Base-by-base conservation (phyloP, 2,888 invertebrate species). In the Cyrtodaria siliqua region DNA sequence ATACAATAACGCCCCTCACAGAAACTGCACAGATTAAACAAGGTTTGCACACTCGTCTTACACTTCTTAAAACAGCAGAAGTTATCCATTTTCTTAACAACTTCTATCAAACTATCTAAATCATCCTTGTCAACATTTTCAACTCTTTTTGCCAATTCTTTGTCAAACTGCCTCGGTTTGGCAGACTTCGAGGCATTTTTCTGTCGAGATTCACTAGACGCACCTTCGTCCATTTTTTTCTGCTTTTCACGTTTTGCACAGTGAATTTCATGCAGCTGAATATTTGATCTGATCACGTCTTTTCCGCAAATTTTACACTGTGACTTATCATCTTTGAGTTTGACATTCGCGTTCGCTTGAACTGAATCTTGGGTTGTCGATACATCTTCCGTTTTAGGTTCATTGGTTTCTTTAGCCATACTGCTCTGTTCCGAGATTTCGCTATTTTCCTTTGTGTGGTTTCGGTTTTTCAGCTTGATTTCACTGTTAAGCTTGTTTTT, bases 1-100 rank as follows among this genome's bases (percentile, higher is more conserved):
- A 95, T 94, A 86, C 96, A 96, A 90, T 94, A 96, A 42, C 95
- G 91, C 2, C 92, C 91, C 2, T 62, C 91, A 86, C 95, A 95
- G 86, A 94, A 94, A 52, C 94, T 93, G 90, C 96, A 96, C 12
- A 93, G 83, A 69, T 92, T 91, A n/a, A 92, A 92, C 49, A 94
- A 68, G 18, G 88, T 90, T 20, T 79, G 76, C 2, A 91, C 90
- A 52, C 86, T 87, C 2, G 86, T 88, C 78, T 92, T 93, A 79
- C 94, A 94, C 59, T 94, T 94, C 23, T 92, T 92, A 81, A 94
- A 94, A 76, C 93, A 93, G 85, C 95, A 96, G 1, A 93, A 93
- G 62, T 94, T 94, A 84, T 95, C 95, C 14, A 95, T 91, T 80
- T 94, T 94, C 82, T 94, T 94, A 0, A 95, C 95, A 27, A 94